Evolutionary conservation across 2,113 vertebrate genomes (phyloP).

Genomic region (Pelusios castaneus): DNA sequence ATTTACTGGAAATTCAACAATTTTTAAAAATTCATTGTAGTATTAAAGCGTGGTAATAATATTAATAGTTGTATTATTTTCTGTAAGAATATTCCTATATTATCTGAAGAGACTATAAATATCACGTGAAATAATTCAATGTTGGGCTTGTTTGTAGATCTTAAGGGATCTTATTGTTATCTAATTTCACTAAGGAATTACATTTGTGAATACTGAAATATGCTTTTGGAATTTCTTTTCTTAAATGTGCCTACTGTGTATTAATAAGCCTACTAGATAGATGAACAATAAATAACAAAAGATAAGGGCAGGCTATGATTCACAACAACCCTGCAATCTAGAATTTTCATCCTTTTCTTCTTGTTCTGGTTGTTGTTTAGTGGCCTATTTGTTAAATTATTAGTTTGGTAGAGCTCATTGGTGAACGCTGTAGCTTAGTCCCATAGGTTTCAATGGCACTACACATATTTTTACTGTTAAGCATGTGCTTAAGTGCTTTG

Average conservation of each 20-base stretch:
- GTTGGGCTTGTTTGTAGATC: background rate
- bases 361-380: background rate
- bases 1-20: background rate
- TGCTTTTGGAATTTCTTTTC: background rate
- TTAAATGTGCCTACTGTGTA: background rate
- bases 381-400: slow-evolving; percentile 30
- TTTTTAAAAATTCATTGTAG: background rate
- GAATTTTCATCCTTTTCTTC: background rate
- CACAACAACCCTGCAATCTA: slow-evolving; percentile 51
- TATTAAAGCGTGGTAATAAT: background rate
- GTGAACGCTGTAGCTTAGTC: background rate
- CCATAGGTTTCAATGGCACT: fast-evolving
- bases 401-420: background rate
- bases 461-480: fast-evolving
- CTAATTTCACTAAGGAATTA: background rate
- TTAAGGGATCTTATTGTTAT: background rate
- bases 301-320: background rate
- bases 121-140: background rate
- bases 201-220: background rate
- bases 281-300: background rate
- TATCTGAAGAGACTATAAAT: background rate
- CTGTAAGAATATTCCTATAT: background rate
- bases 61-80: background rate
- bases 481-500: background rate
- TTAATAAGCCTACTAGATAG: background rate